phyloP scores from a whole-genome alignment of 2,888 invertebrate genomes.

The Tachina fera region DNA sequence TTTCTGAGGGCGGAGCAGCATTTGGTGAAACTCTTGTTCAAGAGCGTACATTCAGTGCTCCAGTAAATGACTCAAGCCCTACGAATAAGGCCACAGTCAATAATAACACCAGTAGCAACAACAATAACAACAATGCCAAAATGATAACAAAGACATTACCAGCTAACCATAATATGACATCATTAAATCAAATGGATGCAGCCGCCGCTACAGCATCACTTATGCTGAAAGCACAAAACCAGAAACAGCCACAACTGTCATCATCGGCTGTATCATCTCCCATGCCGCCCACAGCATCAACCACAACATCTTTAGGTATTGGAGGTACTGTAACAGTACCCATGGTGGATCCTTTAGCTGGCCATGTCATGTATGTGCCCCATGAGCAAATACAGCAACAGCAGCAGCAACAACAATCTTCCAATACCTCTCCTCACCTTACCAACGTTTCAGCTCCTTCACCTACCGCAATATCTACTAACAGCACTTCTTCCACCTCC shows the following conservation, averaged over 20 bases:
- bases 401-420: conserved; percentile 69
- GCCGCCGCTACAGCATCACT: conserved; percentile 61
- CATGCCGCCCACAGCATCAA: conserved; percentile 55
- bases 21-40: conserved; percentile 74
- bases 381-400: conserved; percentile 74
- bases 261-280: conserved; percentile 60
- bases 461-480: conserved; percentile 53
- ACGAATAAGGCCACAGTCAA: conserved; percentile 73
- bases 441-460: conserved; percentile 47
- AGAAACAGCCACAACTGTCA: conserved; percentile 50
- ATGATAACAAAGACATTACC: conserved; percentile 55
- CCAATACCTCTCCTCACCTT: conserved; percentile 52
- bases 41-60: conserved; percentile 74
- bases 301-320: conserved; percentile 59
- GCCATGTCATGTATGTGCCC: conserved; percentile 77
- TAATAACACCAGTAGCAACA: conserved; percentile 55
- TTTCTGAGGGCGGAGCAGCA: conserved; percentile 81
- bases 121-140: conserved; percentile 58
- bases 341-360: conserved; percentile 64
- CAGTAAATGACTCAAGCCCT: conserved; percentile 74
- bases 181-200: conserved; percentile 78
- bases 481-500: conserved; percentile 65
- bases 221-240: conserved; percentile 62
- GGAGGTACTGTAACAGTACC: conserved; percentile 59
- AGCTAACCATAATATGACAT: conserved; percentile 71